These are phyloP conservation scores for Myathropa florea DNA, from an alignment of 2,888 invertebrate species.

Conservation along the genomic window DNA sequence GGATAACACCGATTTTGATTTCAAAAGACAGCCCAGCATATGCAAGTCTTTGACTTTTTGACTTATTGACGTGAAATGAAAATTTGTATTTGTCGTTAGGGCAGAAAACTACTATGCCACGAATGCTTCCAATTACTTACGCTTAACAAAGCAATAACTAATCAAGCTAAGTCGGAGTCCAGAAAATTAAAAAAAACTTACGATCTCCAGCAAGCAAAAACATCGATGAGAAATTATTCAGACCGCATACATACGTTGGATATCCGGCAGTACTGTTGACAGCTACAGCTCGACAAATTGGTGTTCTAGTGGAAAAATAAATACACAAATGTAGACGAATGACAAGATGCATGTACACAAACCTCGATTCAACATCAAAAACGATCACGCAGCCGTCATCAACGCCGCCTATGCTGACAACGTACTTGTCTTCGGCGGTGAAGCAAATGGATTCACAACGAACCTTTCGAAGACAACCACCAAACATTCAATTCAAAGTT, in stretches of 20 bases:
- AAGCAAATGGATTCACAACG: constrained; percentile 93
- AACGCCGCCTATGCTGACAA: constrained; percentile 92
- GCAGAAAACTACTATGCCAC: no score
- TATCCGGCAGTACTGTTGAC: constrained; percentile 88
- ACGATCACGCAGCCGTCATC: constrained; percentile 94
- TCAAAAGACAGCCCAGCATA: no score
- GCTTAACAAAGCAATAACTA: no score
- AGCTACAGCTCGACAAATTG: constrained; percentile 84
- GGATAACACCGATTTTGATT: no score
- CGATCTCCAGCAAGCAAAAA: constrained; percentile 89
- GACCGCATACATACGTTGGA: constrained; percentile 83
- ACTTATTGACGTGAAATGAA: no score
- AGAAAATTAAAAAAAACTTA: constrained; percentile 75
- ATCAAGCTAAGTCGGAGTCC: no score
- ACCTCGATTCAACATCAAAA: constrained; percentile 86
- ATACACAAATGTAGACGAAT: background rate
- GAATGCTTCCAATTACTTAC: no score
- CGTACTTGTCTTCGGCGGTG: constrained; percentile 89
- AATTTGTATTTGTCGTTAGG: no score
- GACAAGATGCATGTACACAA: background rate
- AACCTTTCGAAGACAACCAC: constrained; percentile 80
- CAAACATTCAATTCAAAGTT: background rate
- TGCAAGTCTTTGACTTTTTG: no score
- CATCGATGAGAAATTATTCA: constrained; percentile 83
- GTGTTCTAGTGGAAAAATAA: constrained; percentile 77